Base-by-base conservation (phyloP, 2,888 invertebrate genomes). In the Chalcis sispes region DNA sequence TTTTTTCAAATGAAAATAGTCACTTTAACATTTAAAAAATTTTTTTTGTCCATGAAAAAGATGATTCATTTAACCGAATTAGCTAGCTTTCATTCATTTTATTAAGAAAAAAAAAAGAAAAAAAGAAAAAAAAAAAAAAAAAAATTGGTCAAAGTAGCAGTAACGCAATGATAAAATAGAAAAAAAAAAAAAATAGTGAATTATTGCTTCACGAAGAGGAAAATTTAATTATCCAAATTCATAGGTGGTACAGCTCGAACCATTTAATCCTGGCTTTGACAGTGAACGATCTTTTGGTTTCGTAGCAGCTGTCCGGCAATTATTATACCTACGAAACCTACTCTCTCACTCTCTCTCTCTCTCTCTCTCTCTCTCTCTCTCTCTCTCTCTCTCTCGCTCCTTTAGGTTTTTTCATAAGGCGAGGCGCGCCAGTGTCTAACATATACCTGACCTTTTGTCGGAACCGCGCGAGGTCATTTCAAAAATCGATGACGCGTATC, bases 401-500 rank as follows among this genome's bases (percentile, higher is more conserved):
- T 82, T 80, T 83, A 80, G 36, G 8, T 20, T 1, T 20, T 13
- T 10, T 78, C 80, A 77, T 75, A 73, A 5, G 15, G 25, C 2
- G 25, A 15, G 75, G 32, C 32, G 32, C 5, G 32, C 32, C 32
- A 32, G 36, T 27, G 23, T 46, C n/a, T 2, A n/a, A 7, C 42
- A 71, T 73, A 67, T 58, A 71, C 72, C 73, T 65, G 66, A 23
- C 42, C 66, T 77, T 80, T 77, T 78, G 76, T 79, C 77, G 75
- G 70, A n/a, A n/a, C n/a, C n/a, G n/a, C 46, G 52, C 72, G 80
- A 75, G 80, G 80, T 80, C 79, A 83, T 85, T 86, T 85, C 78
- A 81, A 80, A 82, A 86, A 86, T 85, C 84, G 85, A 88, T 87
- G 85, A 87, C 84, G 84, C 83, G 84, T 82, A 85, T 85, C 83